Base-by-base conservation (phyloP, 2,888 invertebrate genomes). In the Myopa tessellatipennis region DNA sequence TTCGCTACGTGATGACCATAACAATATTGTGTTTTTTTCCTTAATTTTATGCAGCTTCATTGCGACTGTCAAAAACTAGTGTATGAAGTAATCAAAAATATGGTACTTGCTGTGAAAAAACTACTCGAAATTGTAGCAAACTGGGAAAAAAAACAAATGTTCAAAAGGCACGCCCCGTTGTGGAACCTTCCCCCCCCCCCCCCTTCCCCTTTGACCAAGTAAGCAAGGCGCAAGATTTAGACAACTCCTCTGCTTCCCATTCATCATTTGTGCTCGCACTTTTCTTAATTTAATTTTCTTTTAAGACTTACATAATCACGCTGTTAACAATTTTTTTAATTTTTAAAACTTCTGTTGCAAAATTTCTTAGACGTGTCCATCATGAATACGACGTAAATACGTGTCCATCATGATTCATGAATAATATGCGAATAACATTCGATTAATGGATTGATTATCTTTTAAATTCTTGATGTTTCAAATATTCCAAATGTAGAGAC, bases 1-100 rank as follows among this genome's bases (percentile, higher is more conserved):
- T 74, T 36, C 18, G 45, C 76, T 76, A 79, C 79, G 79, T 79
- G 79, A 67, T 75, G 58, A 58, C 68, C 75, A 75, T 75, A 58
- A 60, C 60, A 75, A 75, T 60, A 26, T 18, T 52, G 18, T 40
- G 18, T 12, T 73, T 45, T 4, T 10, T 63, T 63, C 12, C 3
- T 45, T 45, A 26, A 26, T 26, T 26, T 50, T 14, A 50, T 65
- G 65, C 65, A 5, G 38, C 12, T 12, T 34, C 36, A 16, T 16
- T 38, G 26, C 38, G 60, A n/a, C 12, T 40, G n/a, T 36, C 14
- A 58, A 72, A 12, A 40, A 72, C 34, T 58, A 34, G 34, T 45
- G 45, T 34, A 72, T 60, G n/a, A 60, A 58, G 45, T 60, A 40
- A 55, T 72, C 18, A 40, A 72, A 72, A 60, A 58, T 18, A 58